These are phyloP conservation scores for Pangasius sanitwongsei DNA, from an alignment of 2,797 vertebrate genomes.

Conservation along the genomic window DNA sequence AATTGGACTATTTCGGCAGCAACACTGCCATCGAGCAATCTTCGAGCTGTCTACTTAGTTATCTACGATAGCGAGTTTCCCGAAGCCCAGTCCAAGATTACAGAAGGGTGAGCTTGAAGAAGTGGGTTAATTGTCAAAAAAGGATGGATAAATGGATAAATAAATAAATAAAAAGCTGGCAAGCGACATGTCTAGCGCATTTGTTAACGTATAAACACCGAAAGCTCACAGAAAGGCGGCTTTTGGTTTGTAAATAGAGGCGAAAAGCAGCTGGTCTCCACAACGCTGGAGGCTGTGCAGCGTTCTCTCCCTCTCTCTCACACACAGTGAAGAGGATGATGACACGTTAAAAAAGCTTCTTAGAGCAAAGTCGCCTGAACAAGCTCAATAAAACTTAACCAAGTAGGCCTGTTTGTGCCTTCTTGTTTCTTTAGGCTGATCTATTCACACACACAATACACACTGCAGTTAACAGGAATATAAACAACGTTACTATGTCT, in stretches of 20 bases:
- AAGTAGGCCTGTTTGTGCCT: neutral
- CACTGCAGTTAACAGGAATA: neutral
- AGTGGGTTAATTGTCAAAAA: neutral
- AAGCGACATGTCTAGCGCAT: neutral
- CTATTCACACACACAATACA: neutral
- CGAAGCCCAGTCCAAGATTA: neutral
- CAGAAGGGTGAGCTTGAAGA: neutral
- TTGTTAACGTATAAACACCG: neutral
- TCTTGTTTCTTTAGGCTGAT: neutral
- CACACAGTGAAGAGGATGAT: neutral
- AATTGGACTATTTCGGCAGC: neutral
- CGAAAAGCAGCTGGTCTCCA: neutral
- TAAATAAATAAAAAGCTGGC: neutral
- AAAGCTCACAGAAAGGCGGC: no score
- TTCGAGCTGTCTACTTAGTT: neutral
- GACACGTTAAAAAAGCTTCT: neutral
- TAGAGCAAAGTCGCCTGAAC: neutral
- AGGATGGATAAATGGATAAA: no score
- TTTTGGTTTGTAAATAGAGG: neutral
- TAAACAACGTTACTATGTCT: neutral
- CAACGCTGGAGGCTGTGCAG: neutral
- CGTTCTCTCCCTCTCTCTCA: neutral
- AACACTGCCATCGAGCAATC: neutral
- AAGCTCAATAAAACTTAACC: neutral
- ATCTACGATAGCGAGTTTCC: neutral